These are phyloP conservation scores for Lagorchestes hirsutus DNA, from an alignment of 2,797 vertebrate genomes.

Conservation along the genomic window DNA sequence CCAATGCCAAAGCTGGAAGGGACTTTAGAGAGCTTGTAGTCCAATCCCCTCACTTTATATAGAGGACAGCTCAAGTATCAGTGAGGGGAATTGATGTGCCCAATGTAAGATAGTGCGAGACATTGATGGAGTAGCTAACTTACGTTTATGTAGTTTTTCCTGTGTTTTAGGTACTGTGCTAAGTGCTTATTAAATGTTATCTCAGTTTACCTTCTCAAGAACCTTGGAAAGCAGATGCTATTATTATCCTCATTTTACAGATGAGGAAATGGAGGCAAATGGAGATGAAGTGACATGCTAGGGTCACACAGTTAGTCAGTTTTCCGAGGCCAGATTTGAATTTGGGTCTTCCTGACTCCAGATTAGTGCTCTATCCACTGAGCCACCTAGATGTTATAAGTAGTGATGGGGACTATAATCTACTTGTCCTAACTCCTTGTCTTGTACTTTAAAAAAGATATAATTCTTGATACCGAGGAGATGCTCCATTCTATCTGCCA, in stretches of 20 bases:
- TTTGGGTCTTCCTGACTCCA: background rate
- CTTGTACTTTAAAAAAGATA: background rate
- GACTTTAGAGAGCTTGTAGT: background rate
- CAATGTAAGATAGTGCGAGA: background rate
- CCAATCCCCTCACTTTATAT: background rate
- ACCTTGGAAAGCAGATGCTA: background rate
- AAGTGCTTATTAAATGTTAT: background rate
- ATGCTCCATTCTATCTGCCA: background rate
- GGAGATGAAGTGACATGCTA: background rate
- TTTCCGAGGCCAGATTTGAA: background rate
- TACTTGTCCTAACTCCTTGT: background rate
- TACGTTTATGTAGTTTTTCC: background rate
- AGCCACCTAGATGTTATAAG: background rate
- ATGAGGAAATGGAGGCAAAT: background rate
- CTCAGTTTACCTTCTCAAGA: background rate
- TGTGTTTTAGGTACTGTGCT: background rate
- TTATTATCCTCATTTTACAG: background rate
- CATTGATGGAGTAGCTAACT: background rate
- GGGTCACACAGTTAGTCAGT: background rate
- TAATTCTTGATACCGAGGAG: background rate
- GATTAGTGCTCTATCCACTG: background rate
- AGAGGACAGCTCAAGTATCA: background rate
- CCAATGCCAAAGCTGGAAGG: background rate
- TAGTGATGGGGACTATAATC: background rate
- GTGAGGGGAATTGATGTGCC: background rate